Base-by-base conservation (phyloP, 2,888 invertebrate genomes). In the Drosophila flavopinicola region DNA sequence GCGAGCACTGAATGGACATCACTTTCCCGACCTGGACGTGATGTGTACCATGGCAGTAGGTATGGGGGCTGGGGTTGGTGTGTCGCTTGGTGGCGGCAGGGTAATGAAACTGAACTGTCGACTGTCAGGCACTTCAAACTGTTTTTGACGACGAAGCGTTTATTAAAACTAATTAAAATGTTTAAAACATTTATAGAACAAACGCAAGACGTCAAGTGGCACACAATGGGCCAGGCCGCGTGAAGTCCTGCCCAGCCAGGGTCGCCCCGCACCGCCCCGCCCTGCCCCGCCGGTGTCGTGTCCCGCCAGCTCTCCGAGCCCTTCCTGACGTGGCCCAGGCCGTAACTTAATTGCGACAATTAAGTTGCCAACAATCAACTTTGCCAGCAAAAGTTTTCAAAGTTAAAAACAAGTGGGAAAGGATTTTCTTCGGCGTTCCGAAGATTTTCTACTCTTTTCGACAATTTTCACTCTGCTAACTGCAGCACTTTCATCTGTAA, bases 91-190 rank as follows among this genome's bases (percentile, higher is more conserved):
- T 5, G 32, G 11, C 6, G 0, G 13, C n/a, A n/a, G 13, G 33
- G 17, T 17, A 39, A 41, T 75, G 63, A 75, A 61, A 76, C 78
- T 57, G 49, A 64, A 48, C 58, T 71, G 71, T 75, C 69, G 65
- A 52, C 77, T 73, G 68, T 49, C 60, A 58, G 61, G 59, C 71
- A 77, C 77, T 75, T 79, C 76, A 78, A 78, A 76, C 68, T 64
- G 33, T 64, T 69, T 70, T 59, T 53, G 20, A 56, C 42, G 57
- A 45, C 58, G 44, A 66, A 72, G 69, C 86, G 84, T 84, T 82
- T 86, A 82, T 86, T 86, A 86, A 86, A 82, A 82, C 87, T 82
- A 82, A 82, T 82, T 82, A 82, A 82, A 82, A 82, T 82, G 80
- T 84, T 82, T 86, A 77, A 82, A 86, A 84, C 85, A 82, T 82